Evolutionary conservation across 2,113 vertebrate genomes (phyloP).

Genomic region (Sardina pilchardus): DNA sequence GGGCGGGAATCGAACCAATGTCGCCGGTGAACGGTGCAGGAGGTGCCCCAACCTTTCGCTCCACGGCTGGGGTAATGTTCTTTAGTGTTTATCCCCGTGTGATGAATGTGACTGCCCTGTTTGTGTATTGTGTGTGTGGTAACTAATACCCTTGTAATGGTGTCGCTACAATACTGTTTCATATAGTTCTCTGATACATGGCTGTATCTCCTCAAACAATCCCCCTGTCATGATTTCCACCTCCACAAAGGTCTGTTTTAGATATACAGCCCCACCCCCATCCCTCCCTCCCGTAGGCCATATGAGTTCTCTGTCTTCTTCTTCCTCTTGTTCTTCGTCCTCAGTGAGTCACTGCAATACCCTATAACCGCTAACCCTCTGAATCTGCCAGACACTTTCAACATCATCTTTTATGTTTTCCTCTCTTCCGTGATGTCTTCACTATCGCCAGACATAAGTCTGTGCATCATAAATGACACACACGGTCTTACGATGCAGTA

Average conservation of each 20-base stretch:
- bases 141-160: too few relatives aligned
- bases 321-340: not conserved
- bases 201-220: not conserved
- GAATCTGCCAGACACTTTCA: not conserved
- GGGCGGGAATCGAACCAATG: too few relatives aligned
- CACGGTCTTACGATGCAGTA: not conserved
- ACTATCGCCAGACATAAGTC: not conserved
- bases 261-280: not conserved
- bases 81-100: too few relatives aligned
- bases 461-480: not conserved
- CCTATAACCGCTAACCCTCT: not conserved
- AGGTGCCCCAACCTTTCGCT: too few relatives aligned
- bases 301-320: conserved; percentile 3
- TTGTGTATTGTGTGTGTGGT: too few relatives aligned
- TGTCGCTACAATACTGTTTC: too few relatives aligned
- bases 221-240: conserved; percentile 18
- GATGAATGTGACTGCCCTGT: too few relatives aligned
- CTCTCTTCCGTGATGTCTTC: not conserved
- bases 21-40: too few relatives aligned
- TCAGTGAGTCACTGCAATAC: not conserved
- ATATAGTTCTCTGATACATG: not conserved
- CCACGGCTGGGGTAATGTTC: too few relatives aligned
- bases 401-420: not conserved
- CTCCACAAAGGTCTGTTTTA: conserved; percentile 7
- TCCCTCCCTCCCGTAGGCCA: not conserved